Percentiles rank a stretch among this genome's conserved stretches.
Conservation (phyloP, 2,113 vertebrate species). For the Platysteira castanea region DNA sequence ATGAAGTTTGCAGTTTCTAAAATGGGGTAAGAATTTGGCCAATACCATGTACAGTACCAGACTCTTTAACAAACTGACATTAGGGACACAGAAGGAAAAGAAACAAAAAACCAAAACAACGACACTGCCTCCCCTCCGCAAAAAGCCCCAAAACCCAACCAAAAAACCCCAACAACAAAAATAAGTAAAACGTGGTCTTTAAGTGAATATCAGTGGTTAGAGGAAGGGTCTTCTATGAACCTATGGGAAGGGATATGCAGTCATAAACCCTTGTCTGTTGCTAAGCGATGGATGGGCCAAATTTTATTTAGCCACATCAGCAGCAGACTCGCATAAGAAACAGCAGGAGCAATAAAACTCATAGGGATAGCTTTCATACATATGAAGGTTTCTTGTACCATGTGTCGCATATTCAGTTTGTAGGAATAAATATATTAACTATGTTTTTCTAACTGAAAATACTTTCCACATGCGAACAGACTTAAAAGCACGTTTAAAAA, state of each 20-base stretch:
- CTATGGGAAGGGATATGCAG: not conserved
- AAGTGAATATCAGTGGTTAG: not conserved
- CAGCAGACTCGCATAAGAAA: not conserved
- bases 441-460: conserved; percentile 46
- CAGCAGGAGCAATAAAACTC: conserved; percentile 22
- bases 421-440: not conserved
- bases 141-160: no score
- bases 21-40: not conserved
- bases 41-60: not conserved
- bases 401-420: conserved; percentile 30
- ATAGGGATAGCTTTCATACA: conserved; percentile 10
- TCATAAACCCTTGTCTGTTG: not conserved
- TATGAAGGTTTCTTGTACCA: conserved; percentile 17
- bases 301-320: conserved; percentile 8
- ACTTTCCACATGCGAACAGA: conserved; percentile 37
- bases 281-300: not conserved
- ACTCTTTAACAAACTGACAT: not conserved
- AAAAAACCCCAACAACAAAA: not conserved
- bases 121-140: no score
- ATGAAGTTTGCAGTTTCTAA: not conserved
- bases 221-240: not conserved
- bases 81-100: not conserved
- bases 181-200: not conserved
- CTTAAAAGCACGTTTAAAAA: conserved; percentile 33
- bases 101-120: not conserved